These are phyloP conservation scores for Solea senegalensis DNA, from an alignment of 2,113 vertebrate species.

Conservation along the genomic window DNA sequence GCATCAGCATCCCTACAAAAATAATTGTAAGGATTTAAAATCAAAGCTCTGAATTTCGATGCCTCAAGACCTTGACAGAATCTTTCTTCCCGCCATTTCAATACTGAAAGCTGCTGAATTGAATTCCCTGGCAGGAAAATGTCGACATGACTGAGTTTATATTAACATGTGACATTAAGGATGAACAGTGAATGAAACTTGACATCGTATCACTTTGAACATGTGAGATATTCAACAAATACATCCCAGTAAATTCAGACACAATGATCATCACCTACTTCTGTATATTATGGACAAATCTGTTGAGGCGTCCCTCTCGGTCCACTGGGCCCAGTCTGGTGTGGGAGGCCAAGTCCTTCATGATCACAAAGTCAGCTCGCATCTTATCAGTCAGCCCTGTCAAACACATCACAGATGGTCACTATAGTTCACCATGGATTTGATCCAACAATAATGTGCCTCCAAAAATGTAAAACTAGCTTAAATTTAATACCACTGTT, in stretches of 20 bases:
- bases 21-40: conserved; percentile 17
- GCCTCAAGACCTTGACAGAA: neutral
- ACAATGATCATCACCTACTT: conserved; percentile 73
- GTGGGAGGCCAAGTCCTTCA: conserved; percentile 89
- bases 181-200: too few species aligned
- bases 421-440: too few species aligned
- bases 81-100: too few species aligned
- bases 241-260: neutral
- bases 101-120: too few species aligned
- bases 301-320: conserved; percentile 83
- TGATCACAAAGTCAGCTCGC: conserved; percentile 89
- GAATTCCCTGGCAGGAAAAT: too few species aligned
- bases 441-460: too few species aligned
- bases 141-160: too few species aligned
- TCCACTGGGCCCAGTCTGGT: conserved; percentile 88
- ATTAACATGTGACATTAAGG: too few species aligned
- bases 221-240: neutral
- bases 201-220: too few species aligned
- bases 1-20: conserved; percentile 83
- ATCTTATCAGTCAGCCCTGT: conserved; percentile 93
- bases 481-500: too few species aligned
- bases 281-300: conserved; percentile 83
- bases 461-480: too few species aligned
- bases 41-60: conserved; percentile 1
- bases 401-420: conserved; percentile 2